Base-by-base conservation (phyloP, 92 coral and sea anemone species). In the Heliopora coerulea region DNA sequence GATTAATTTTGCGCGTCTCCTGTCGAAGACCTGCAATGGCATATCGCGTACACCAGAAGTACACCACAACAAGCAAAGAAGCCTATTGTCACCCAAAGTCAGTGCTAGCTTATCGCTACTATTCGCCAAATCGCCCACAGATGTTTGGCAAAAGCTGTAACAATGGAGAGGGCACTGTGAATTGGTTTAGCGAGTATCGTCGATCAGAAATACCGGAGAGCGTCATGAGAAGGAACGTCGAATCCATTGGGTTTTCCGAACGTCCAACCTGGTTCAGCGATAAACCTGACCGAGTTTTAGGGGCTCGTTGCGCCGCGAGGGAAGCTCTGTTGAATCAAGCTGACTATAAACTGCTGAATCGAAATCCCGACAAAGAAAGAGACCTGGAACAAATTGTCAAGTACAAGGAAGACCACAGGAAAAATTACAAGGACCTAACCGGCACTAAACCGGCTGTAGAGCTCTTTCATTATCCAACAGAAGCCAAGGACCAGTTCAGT, bases 131-230 rank as follows among this genome's bases (percentile, higher is more conserved):
- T 33, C 79, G 80, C 15, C 83, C 82, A 62, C 70, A 88, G 12
- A 68, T 82, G 26, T 86, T 89, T 56, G 88, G 91, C 3, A 83
- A 79, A 23, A 74, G 70, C 0, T 64, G 49, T 1, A 78, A 72
- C 4, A 88, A 83, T 23, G 96, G 93, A 12, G 89, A 86, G 32
- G 89, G 86, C 0, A 87, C 91, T 42, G 91, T 84, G 75, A 90
- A 84, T 58, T 95, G 99, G 99, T 95, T 95, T 73, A 91, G 90
- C 64, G 96, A 90, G 65, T 95, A 95, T 39, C 89, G 96, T 7
- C 86, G 99, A 12, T 87, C 99, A 23, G 67, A 88, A 63, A 72
- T 86, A 31, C 88, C 88, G 41, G 96, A 90, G 52, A 73, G 60
- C 27, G 85, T 87, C 39, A 79, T 90, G 26, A 20, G 41, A 54